Evolutionary conservation across 2,113 vertebrate genomes (phyloP).

Genomic region (Anolis carolinensis): DNA sequence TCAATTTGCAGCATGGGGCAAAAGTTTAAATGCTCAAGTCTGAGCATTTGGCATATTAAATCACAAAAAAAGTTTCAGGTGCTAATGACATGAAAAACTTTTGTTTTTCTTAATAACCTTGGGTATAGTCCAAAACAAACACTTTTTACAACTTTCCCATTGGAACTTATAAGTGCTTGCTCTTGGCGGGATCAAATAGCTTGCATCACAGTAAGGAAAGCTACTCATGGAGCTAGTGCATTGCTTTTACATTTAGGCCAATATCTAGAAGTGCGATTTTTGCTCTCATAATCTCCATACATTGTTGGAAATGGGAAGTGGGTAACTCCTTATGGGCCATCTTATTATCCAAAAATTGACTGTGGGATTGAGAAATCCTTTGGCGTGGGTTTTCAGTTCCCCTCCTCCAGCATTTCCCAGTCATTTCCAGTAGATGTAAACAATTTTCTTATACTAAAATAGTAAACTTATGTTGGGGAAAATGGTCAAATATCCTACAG

Average conservation of each 20-base stretch:
- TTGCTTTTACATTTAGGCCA: neutral
- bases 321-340: too few relatives aligned
- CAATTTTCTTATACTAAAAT: too few relatives aligned
- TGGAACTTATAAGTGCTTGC: neutral
- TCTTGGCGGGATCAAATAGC: neutral
- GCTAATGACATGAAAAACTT: neutral
- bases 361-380: too few relatives aligned
- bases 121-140: neutral
- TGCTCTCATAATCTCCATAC: neutral
- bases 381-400: too few relatives aligned
- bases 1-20: constrained; percentile 63
- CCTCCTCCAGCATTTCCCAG: too few relatives aligned
- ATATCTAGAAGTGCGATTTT: neutral
- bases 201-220: neutral
- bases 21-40: constrained; percentile 51
- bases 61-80: constrained; percentile 2
- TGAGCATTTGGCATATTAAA: constrained; percentile 41
- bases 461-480: too few relatives aligned
- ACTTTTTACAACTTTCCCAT: constrained; percentile 13
- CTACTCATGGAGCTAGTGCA: neutral
- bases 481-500: too few relatives aligned
- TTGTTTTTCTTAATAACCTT: constrained; percentile 26
- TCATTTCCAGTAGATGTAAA: too few relatives aligned
- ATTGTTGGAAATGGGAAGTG: neutral
- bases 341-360: too few relatives aligned